These are phyloP conservation scores for Orchestia grillus DNA, from an alignment of 1,140 invertebrate species.

Conservation along the genomic window DNA sequence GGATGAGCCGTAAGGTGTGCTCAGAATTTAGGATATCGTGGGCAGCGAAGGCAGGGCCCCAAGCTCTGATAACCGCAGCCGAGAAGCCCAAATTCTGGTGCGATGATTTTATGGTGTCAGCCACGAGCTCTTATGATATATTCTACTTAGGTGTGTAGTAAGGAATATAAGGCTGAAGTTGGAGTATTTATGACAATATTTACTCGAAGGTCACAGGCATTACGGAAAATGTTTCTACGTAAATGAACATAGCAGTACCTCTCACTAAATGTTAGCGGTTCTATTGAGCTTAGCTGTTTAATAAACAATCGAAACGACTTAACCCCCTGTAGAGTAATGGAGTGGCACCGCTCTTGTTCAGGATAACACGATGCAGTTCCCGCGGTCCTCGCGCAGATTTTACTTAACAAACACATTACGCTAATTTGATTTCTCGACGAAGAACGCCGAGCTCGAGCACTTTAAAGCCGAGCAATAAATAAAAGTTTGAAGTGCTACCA, in stretches of 20 bases:
- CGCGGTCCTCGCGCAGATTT: not conserved
- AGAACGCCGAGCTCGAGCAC: not conserved
- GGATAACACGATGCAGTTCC: not conserved
- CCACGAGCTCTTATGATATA: not conserved
- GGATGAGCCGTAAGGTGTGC: not conserved
- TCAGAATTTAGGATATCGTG: not conserved
- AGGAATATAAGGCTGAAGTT: not conserved
- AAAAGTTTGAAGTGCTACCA: not conserved
- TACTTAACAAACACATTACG: not conserved
- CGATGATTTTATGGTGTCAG: not conserved
- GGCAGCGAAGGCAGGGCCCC: not conserved
- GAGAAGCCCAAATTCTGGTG: not conserved
- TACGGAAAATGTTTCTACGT: no score
- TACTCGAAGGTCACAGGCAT: no score
- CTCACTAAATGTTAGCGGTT: not conserved
- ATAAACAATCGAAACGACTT: not conserved
- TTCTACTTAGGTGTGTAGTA: not conserved
- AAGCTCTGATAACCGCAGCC: not conserved
- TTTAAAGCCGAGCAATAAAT: not conserved
- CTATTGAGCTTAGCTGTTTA: not conserved
- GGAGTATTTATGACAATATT: not conserved
- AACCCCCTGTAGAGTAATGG: not conserved
- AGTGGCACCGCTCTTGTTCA: not conserved
- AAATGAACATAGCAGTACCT: not conserved
- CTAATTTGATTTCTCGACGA: not conserved